Base-by-base conservation (phyloP, 1,140 invertebrate species). In the Zaprionus tsacasi region DNA sequence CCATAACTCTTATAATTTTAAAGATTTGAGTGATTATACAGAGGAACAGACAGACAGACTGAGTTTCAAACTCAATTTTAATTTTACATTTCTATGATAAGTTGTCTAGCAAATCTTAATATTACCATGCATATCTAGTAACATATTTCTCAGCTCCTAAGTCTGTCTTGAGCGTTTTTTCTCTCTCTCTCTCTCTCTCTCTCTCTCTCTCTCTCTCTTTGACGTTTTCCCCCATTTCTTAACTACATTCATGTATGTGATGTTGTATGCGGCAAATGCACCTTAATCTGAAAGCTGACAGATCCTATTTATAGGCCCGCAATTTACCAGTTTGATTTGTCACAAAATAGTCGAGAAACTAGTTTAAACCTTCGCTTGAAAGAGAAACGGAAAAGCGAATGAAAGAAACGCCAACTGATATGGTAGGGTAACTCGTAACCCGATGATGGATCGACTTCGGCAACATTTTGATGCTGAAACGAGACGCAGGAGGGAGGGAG, bases 401-500 rank as follows among this genome's bases (percentile, higher is more conserved):
- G 27, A 52, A 50, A 52, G 66, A 56, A 65, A 50, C 50, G 57
- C 21, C 67, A 76, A 68, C 72, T 76, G 48, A 61, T 78, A 64
- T 45, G 40, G n/a, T 45, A 54, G 35, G 63, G 59, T 63, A 70
- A 30, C 27, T 30, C 33, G 6, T 35, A 48, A 57, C 25, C 50
- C 60, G 67, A 78, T 78, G 76, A 78, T 78, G 66, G 76, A 78
- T 78, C 76, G 76, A 52, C 76, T 57, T 48, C 60, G 58, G 45
- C 59, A 56, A 52, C 57, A 56, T 56, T 59, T 72, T 55, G 66
- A 55, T 70, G 65, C 50, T 57, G 71, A 33, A 52, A 50, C 21
- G 45, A 50, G 45, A 25, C 8, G n/a, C 6, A 21, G 21, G 36
- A 15, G 8, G 43, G 6, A n/a, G 17, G 45, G 38, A 3, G n/a